A percentile compares a stretch with the other conserved stretches of the same genome.
phyloP scores from a whole-genome alignment of 2,113 vertebrate genomes.

The Acinonyx jubatus region DNA sequence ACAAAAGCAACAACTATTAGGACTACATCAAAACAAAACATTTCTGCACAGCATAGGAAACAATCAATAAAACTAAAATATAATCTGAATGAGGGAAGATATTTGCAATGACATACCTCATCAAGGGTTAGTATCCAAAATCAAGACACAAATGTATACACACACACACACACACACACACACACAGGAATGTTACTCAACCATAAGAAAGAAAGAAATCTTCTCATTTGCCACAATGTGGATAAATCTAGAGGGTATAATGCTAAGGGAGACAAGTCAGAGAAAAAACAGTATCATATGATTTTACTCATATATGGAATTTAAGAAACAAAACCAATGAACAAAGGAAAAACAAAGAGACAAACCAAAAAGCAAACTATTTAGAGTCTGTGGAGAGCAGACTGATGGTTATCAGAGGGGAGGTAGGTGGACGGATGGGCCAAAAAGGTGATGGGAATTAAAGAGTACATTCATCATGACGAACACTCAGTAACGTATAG shows the following conservation, averaged over 20 bases:
- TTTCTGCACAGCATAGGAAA: not conserved
- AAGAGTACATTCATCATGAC: not conserved
- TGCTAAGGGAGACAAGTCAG: not conserved
- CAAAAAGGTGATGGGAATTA: not conserved
- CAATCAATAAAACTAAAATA: not conserved
- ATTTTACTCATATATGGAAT: not conserved
- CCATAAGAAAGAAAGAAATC: not conserved
- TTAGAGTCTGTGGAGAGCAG: not conserved
- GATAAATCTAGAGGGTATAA: not conserved
- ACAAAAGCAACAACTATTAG: not conserved
- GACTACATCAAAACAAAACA: not conserved
- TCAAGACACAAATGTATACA: too few species aligned
- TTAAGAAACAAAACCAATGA: not conserved
- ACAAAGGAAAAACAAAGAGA: not conserved
- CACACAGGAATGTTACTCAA: not conserved
- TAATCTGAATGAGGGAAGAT: not conserved
- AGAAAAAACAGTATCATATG: not conserved
- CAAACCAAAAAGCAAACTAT: not conserved
- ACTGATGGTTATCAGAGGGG: not conserved
- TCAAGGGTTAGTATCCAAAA: not conserved
- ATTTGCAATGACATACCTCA: not conserved
- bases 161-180: not conserved
- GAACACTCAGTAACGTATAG: not conserved
- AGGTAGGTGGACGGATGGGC: not conserved
- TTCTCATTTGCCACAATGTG: not conserved